Percentiles rank a stretch among this genome's conserved stretches.
Evolutionary conservation across 2,888 invertebrate species (phyloP).

Genomic region (Drosophila lutescens): DNA sequence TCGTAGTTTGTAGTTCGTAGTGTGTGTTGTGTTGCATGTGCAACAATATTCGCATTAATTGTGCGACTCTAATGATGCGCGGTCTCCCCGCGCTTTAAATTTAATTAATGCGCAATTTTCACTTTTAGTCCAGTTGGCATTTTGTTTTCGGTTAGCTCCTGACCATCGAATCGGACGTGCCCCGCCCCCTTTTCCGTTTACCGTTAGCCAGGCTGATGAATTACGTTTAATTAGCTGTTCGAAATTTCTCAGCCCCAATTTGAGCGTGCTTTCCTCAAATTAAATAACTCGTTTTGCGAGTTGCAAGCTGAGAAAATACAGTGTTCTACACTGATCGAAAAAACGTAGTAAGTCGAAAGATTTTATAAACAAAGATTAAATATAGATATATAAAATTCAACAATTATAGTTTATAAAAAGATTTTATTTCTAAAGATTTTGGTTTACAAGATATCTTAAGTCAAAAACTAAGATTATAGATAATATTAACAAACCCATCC

Average conservation of each 20-base stretch:
- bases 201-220: slow-evolving; percentile 61
- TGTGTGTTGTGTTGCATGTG: slow-evolving; percentile 2
- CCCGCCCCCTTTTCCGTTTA: slow-evolving; percentile 14
- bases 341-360: too few species aligned
- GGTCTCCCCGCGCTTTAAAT: slow-evolving; percentile 66
- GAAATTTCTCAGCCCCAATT: slow-evolving; percentile 44
- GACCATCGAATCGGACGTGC: background rate
- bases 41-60: slow-evolving; percentile 69
- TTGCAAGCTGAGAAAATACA: background rate
- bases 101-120: slow-evolving; percentile 75
- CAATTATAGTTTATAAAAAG: too few species aligned
- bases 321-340: too few species aligned
- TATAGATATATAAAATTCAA: too few species aligned
- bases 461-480: too few species aligned
- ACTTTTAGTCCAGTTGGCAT: slow-evolving; percentile 63
- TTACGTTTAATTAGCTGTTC: slow-evolving; percentile 68
- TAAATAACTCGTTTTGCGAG: background rate
- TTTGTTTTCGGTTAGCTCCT: slow-evolving; percentile 30
- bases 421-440: too few species aligned
- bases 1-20: too few species aligned
- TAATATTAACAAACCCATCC: too few species aligned
- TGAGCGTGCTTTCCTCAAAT: background rate
- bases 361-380: too few species aligned
- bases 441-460: too few species aligned
- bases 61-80: slow-evolving; percentile 73